Evolutionary conservation across 1,140 invertebrate genomes (phyloP), one percentile per base, ranked within the genome.

Genomic region (Drosophila ercepeae): DNA sequence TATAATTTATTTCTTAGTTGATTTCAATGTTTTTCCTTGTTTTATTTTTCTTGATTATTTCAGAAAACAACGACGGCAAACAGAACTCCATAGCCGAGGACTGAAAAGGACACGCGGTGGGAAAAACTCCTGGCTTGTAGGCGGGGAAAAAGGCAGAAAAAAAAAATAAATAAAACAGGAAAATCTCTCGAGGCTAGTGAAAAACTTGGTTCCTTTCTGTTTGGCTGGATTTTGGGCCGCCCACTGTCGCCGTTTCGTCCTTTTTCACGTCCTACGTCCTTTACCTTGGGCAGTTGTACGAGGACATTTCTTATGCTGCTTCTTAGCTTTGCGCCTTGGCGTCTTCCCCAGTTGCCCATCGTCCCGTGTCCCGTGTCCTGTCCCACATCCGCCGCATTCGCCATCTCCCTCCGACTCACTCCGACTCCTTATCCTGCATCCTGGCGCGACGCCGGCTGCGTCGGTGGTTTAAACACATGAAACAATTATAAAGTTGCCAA

Each of bases 141-240:
- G 11, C 23, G 39, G 23, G 23, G n/a, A 45, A 7, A 45, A 53
- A 39, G 50, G 63, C 29, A 61, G 0, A 32, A 9, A 39, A 36
- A 23, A 19, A 54, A 54, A 55, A 27, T 41, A 34, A 53, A 52
- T 52, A 75, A 72, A 75, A 79, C 54, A 63, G 34, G 65, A 78
- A 84, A 83, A 88, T 88, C 81, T 86, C 81, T 88, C n/a, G 81
- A 86, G 81, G 81, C 81, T 86, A 88, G 82, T 86, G 73, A 81
- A 86, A 39, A 84, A 84, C 65, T 84, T 75, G 48, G 59, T 52
- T 72, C 52, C 48, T 46, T 53, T 65, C 36, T 36, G 34, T 32
- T 41, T 42, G 32, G 21, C 16, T 41, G 48, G 39, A 18, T 21
- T 39, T 39, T 16, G 16, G 16, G n/a, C 16, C 32, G 27, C 11